Conservation (phyloP, 2,888 invertebrate species). For the Euzophera pinguis region DNA sequence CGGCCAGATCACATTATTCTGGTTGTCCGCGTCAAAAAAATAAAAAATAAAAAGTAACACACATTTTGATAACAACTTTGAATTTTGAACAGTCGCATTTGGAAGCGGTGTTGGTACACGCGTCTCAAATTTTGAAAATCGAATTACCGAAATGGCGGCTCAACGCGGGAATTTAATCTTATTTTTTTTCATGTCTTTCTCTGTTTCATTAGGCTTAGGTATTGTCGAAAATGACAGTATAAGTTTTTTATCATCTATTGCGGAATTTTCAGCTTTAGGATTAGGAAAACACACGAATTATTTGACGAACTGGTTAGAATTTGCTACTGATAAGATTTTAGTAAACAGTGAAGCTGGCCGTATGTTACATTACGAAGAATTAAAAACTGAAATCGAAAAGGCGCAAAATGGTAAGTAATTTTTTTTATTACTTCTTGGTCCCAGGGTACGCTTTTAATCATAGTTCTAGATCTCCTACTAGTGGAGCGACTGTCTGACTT, state of each 20-base stretch:
- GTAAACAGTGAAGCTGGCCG: constrained; percentile 49
- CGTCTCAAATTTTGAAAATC: constrained; percentile 17
- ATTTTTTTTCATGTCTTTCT: neutral
- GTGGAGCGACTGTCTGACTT: too few species aligned
- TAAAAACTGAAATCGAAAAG: constrained; percentile 43
- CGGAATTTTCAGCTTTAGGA: too few species aligned
- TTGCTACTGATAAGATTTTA: constrained; percentile 54
- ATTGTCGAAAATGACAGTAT: neutral
- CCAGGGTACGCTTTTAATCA: too few species aligned
- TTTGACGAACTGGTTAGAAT: constrained; percentile 41
- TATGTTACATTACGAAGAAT: constrained; percentile 47
- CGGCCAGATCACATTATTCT: too few species aligned
- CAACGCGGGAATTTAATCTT: neutral
- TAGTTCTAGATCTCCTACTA: too few species aligned
- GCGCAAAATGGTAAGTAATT: constrained; percentile 37
- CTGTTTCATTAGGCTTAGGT: neutral
- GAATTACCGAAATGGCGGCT: constrained; percentile 16
- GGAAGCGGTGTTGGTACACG: constrained; percentile 32
- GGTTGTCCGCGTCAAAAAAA: too few species aligned
- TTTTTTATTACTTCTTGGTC: too few species aligned
- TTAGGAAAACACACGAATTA: constrained; percentile 35
- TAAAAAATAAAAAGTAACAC: too few species aligned
- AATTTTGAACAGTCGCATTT: constrained; percentile 33
- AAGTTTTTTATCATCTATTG: constrained; percentile 23
- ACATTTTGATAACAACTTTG: constrained; percentile 12